Percentiles rank a stretch among this genome's conserved stretches.
These are phyloP conservation scores for Propithecus perrieri DNA, from an alignment of 2,797 vertebrate species.

Conservation along the genomic window DNA sequence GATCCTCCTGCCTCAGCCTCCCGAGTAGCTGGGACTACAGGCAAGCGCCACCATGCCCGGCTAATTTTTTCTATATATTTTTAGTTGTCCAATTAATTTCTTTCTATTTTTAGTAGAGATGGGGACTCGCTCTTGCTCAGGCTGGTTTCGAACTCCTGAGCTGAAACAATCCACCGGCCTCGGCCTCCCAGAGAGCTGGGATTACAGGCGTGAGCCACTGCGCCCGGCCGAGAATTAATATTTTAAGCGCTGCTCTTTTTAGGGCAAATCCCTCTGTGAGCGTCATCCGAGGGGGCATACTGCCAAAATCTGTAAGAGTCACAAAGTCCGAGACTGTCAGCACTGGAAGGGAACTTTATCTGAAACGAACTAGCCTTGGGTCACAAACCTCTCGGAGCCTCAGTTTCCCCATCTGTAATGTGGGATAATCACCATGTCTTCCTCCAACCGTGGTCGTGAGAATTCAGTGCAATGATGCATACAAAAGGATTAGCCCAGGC, in stretches of 20 bases:
- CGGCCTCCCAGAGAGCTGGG: no score
- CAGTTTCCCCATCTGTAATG: background rate
- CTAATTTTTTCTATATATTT: no score
- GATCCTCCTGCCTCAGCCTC: no score
- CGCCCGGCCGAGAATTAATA: background rate
- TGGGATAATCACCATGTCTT: background rate
- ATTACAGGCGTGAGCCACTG: no score
- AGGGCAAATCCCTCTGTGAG: background rate
- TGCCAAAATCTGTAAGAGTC: background rate
- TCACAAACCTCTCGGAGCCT: background rate
- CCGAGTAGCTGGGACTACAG: no score
- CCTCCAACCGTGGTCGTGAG: background rate
- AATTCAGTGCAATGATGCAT: background rate
- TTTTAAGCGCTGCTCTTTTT: slow-evolving; percentile 40
- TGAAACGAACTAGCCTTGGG: background rate
- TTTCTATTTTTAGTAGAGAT: no score
- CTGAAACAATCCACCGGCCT: no score
- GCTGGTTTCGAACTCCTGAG: no score
- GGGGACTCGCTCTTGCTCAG: no score
- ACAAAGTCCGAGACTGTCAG: background rate
- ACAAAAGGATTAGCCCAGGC: background rate
- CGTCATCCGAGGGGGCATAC: background rate
- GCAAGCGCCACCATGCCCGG: no score
- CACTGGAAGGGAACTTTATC: background rate
- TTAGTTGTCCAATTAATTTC: no score